Evolutionary conservation across 1,140 invertebrate genomes (phyloP), one percentile per base, ranked within the genome.

Genomic region (Macrotrachela quadricornifera): DNA sequence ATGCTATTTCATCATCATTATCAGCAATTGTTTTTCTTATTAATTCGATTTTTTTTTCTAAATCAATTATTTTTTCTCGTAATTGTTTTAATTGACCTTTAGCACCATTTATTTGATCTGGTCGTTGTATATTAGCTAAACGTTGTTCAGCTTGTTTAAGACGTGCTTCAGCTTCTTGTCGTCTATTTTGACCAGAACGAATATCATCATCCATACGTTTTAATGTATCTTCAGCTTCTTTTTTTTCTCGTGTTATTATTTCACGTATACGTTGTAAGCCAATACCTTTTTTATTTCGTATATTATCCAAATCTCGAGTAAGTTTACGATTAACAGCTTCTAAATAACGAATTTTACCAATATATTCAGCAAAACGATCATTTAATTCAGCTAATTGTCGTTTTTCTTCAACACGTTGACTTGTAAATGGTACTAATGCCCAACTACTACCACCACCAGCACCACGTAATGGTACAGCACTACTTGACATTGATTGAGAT

Each of bases 261-360:
- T 64, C 61, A 57, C 70, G 70, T 47, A 74, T 64, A 49, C 60
- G 63, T 43, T 54, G 59, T 4, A 70, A 68, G 58, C 72, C 72
- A 54, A 69, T 67, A 15, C 72, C 72, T 66, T 66, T 72, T 59
- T 70, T 66, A 21, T 62, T 61, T 49, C 63, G 66, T 42, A 73
- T 57, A 43, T 62, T 59, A 44, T 71, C 67, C 49, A 72, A 57
- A 56, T 74, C 71, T 10, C 63, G 62, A 43, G 63, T 69, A 30
- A 74, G 58, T 54, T 72, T 71, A 49, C 68, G 62, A 59, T 69
- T 71, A 56, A 71, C 67, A 16, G 73, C 73, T 53, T 74, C 72
- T n/a, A 74, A 61, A 57, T 71, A 74, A 45, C 72, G 64, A 30
- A 71, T 68, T 15, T 73, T 62, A 53, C 74, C 72, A 57, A 74